Evolutionary conservation across 1,140 invertebrate genomes (phyloP).

Genomic region (Drosophila parvula): DNA sequence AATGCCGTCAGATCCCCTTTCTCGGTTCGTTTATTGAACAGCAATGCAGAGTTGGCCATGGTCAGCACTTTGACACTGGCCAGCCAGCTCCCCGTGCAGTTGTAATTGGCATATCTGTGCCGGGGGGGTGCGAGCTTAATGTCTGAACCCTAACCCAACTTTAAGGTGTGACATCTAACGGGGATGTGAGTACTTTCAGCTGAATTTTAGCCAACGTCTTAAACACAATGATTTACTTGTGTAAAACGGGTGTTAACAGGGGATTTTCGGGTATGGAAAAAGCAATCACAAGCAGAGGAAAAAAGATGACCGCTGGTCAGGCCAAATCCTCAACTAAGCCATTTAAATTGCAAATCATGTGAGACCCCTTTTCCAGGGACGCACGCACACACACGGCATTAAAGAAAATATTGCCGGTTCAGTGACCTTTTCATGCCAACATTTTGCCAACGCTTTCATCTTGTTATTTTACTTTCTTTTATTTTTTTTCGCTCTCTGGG

Average conservation of each 20-base stretch:
- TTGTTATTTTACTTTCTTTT: constrained; percentile 8
- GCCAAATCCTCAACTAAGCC: constrained; percentile 51
- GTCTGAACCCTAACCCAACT: constrained; percentile 20
- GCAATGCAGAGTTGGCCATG: constrained; percentile 49
- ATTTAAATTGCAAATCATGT: constrained; percentile 65
- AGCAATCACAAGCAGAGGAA: constrained; percentile 30
- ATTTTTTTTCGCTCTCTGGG: constrained; percentile 15
- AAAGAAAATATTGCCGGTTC: constrained; percentile 50
- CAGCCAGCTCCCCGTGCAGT: constrained; percentile 38
- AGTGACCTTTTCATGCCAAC: constrained; percentile 49
- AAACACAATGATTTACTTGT: constrained; percentile 41
- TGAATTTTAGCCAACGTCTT: constrained; percentile 4
- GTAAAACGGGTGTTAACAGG: constrained; percentile 32
- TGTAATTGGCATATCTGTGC: constrained; percentile 74
- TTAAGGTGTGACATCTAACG: constrained; percentile 39
- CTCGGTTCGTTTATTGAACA: constrained; percentile 30
- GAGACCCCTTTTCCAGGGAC: constrained; percentile 38
- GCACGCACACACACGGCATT: constrained; percentile 11
- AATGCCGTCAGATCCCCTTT: constrained; percentile 37
- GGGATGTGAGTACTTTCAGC: not conserved
- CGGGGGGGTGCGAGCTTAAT: constrained; percentile 31
- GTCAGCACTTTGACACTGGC: constrained; percentile 28
- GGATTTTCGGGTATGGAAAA: constrained; percentile 31
- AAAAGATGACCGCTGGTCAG: constrained; percentile 41
- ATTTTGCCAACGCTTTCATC: constrained; percentile 47